These are phyloP conservation scores for Pristionchus fissidentatus DNA, from an alignment of 2,888 invertebrate species.

Conservation along the genomic window DNA sequence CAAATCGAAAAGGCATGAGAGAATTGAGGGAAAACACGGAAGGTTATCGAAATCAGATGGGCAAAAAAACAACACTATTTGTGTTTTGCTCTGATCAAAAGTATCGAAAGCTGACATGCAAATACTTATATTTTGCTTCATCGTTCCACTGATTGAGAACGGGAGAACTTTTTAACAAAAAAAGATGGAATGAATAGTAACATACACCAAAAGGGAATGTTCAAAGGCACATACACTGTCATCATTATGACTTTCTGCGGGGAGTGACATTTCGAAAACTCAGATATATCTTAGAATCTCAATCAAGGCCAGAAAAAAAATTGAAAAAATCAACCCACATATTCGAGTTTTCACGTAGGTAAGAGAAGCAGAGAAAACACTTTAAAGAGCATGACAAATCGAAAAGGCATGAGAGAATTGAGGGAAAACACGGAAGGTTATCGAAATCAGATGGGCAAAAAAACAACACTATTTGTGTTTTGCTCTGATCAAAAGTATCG, in stretches of 20 bases:
- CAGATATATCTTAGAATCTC: no score
- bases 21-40: neutral
- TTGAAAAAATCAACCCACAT: no score
- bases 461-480: neutral
- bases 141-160: neutral
- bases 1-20: neutral
- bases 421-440: neutral
- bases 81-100: neutral
- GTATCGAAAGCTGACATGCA: neutral
- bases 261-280: no score
- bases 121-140: neutral
- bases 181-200: no score
- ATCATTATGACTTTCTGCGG: no score
- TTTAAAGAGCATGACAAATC: neutral
- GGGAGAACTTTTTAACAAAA: no score
- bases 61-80: neutral
- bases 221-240: no score
- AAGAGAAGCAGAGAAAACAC: neutral
- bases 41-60: neutral
- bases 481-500: neutral
- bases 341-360: neutral
- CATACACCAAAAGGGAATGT: no score
- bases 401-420: neutral
- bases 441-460: neutral
- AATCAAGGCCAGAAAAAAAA: neutral